These are phyloP conservation scores for Neotoma lepida DNA, from an alignment of 2,113 vertebrate genomes.

Conservation along the genomic window DNA sequence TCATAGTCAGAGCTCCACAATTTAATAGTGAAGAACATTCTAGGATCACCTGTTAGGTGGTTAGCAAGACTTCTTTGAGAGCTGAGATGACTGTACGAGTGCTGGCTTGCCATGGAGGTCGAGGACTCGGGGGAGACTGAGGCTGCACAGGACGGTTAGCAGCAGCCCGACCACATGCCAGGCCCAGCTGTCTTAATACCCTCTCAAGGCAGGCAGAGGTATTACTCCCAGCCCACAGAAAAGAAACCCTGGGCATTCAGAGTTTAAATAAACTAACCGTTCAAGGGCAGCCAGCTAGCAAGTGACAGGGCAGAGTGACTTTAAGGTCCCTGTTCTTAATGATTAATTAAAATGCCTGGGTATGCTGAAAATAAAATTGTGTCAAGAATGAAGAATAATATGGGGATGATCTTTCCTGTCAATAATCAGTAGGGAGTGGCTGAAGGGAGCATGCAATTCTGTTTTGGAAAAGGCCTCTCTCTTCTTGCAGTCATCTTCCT, in stretches of 20 bases:
- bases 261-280: background rate
- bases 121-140: background rate
- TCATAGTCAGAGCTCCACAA: background rate
- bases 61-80: conserved; percentile 11
- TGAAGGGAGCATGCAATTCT: background rate
- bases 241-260: background rate
- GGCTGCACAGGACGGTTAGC: fast-evolving
- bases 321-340: background rate
- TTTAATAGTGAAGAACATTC: background rate
- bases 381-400: background rate
- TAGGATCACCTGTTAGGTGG: background rate
- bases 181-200: background rate
- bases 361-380: conserved; percentile 33
- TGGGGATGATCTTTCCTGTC: background rate
- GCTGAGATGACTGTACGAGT: background rate
- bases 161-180: background rate
- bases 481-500: background rate
- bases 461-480: conserved; percentile 16
- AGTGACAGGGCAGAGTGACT: background rate
- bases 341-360: conserved; percentile 20
- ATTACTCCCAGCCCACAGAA: background rate
- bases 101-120: background rate
- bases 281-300: background rate
- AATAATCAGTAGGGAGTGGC: background rate
- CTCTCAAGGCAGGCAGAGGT: background rate